Evolutionary conservation across 2,888 invertebrate genomes (phyloP).

Genomic region (Ferdinandea cuprea): DNA sequence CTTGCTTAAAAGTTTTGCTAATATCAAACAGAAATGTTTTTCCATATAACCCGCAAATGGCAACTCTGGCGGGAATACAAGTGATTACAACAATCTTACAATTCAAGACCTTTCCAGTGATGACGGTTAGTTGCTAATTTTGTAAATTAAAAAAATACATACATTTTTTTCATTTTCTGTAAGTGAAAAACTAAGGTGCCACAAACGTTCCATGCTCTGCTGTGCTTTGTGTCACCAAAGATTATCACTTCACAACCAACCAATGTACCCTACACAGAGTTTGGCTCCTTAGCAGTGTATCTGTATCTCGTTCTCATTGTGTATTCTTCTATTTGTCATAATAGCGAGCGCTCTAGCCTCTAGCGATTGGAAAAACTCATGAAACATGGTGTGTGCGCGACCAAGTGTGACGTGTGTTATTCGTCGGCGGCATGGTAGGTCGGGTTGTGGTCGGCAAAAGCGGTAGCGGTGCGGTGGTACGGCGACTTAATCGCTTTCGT

Average conservation of each 20-base stretch:
- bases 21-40: no score
- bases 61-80: no score
- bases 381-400: constrained; percentile 48
- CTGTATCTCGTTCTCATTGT: constrained; percentile 27
- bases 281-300: constrained; percentile 2
- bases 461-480: constrained; percentile 9
- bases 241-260: constrained; percentile 38
- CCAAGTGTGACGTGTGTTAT: constrained; percentile 69
- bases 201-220: no score
- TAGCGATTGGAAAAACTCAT: constrained; percentile 60
- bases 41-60: no score
- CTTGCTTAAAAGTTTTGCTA: no score
- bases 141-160: no score
- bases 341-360: constrained; percentile 44
- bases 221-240: constrained; percentile 27
- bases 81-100: no score
- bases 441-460: background rate
- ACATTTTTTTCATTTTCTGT: no score
- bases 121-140: no score
- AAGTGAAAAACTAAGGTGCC: no score
- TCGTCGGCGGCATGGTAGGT: background rate
- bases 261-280: constrained; percentile 16
- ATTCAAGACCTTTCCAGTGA: no score
- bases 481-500: constrained; percentile 65
- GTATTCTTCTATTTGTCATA: constrained; percentile 62